Evolutionary conservation across 2,888 invertebrate species (phyloP), one percentile per base, ranked within the genome.

Genomic region (Drosophila greeni): DNA sequence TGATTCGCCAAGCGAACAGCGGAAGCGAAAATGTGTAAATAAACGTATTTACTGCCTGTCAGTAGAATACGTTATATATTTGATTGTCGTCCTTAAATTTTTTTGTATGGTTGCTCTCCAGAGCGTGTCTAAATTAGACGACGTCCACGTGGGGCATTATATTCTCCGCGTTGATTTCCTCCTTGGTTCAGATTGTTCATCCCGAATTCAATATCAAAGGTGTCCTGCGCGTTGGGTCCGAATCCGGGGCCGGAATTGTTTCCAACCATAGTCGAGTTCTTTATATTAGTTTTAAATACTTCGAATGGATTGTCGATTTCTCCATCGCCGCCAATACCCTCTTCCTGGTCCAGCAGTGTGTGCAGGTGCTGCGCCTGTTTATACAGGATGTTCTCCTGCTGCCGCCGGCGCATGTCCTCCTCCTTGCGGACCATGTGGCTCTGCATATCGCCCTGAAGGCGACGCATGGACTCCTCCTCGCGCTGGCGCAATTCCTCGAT

Each of bases 321-420:
- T 0, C 54, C 51, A 40, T 26, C 74, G 6, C 76, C 81, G 7
- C 76, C 79, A 37, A 81, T 85, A 64, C 84, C 76, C 82, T 94
- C 94, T 87, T 93, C 93, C 76, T 93, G 93, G 80, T 94, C 94
- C 62, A 94, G 88, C 89, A 94, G 90, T 1, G 92, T 91, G 82
- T 91, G 92, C 40, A 92, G 85, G 62, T 92, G 90, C 80, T 92
- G 92, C 2, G 92, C 92, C 90, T 96, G 95, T 91, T 95, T 94
- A 80, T 95, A 95, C 67, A 96, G 90, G 74, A 92, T 95, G 89
- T 96, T 96, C 89, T 96, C 95, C 88, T 96, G 95, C 86, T 95
- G 95, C 16, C 96, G 91, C 74, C 95, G 92, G 53, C 95, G 92
- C 87, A 96, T 90, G 87, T 96, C 95, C 87, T 96, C 95, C 86